Evolutionary conservation across 2,888 invertebrate genomes (phyloP), one percentile per base, ranked within the genome.

Genomic region (Nezara viridula): DNA sequence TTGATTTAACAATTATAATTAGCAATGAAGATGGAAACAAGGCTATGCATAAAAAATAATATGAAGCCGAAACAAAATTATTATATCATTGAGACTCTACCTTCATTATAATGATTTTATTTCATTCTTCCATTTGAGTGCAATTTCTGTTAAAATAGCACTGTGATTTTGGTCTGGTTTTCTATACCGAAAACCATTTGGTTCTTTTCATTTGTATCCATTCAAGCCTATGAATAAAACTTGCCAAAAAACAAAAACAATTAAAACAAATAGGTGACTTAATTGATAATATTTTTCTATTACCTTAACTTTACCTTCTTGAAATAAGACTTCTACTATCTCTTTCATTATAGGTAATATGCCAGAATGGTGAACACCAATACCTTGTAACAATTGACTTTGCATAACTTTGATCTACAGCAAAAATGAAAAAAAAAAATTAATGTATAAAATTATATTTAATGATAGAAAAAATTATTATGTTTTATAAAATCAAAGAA

Each of bases 301-400:
- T 88, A 88, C 88, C 88, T 96, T 99, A 60, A 99, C 98, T 90
- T 97, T 95, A 12, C 99, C 98, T 91, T 95, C 95, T 92, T 98
- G 98, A 92, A 99, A 99, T 24, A 99, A 94, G 95, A 99, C 96
- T 93, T 99, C 99, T 0, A 99, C 99, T 88, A 99, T 98, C 94
- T 99, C 99, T 92, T 99, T 99, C n/a, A 99, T 94, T 91, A 99
- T 96, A 0, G 99, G 99, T 90, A 99, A 93, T 91, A 99, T 98
- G 21, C 99, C 99, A 93, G 98, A 98, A 93, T 99, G 99, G 93
- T 99, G 99, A 7, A 99, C 96, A 0, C 99, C 99, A 90, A 99
- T 96, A 2, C 99, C 99, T 89, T 96, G 95, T 91, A 95, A 95
- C 40, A 98, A 92, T 77, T 96, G 94, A 89, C 95, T 94, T 91